A percentile compares a stretch with the other conserved stretches of the same genome.
phyloP scores from a whole-genome alignment of 2,797 vertebrate species.

The Numenius phaeopus region DNA sequence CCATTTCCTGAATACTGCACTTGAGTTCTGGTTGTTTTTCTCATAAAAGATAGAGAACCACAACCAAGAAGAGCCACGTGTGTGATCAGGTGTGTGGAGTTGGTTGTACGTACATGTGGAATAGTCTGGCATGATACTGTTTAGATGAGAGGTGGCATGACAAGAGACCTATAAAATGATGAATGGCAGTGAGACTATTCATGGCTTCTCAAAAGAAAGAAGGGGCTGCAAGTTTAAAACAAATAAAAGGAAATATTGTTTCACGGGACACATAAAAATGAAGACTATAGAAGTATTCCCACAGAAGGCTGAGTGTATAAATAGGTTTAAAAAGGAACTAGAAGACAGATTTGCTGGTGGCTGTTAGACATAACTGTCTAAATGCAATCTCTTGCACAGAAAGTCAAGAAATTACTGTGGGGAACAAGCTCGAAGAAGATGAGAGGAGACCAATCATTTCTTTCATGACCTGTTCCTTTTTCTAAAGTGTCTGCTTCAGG shows the following conservation, averaged over 20 bases:
- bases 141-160: not conserved
- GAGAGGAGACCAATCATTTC: rapidly evolving
- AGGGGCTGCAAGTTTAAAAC: not conserved
- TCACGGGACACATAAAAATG: not conserved
- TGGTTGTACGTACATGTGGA: not conserved
- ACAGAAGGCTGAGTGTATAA: not conserved
- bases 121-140: not conserved
- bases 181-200: not conserved
- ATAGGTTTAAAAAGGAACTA: not conserved
- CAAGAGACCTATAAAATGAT: not conserved
- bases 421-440: not conserved
- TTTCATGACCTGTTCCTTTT: not conserved
- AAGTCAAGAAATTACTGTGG: not conserved
- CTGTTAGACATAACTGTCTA: not conserved
- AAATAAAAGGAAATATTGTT: not conserved
- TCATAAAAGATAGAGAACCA: not conserved
- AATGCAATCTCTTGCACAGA: not conserved
- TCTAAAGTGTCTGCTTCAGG: not conserved
- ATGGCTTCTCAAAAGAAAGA: not conserved
- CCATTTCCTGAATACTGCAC: not conserved
- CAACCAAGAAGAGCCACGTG: not conserved
- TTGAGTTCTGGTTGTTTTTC: not conserved
- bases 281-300: not conserved
- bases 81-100: not conserved
- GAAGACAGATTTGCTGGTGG: not conserved